A percentile compares a stretch with the other conserved stretches of the same genome.
phyloP scores from a whole-genome alignment of 2,888 invertebrate genomes.

The Pollenia labialis region DNA sequence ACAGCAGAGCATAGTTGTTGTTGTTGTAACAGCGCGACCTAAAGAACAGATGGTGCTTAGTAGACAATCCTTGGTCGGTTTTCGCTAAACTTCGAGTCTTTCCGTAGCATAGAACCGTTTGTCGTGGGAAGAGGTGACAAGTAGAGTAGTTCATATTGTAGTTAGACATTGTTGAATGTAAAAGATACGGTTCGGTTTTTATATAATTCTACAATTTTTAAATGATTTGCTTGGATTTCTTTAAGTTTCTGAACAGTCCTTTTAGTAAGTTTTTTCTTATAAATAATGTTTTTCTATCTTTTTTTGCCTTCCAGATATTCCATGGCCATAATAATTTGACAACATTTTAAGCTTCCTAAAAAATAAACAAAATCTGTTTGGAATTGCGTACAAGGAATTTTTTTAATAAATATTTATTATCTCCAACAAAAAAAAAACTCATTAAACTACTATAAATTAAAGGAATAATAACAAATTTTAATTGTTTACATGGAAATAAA shows the following conservation, averaged over 20 bases:
- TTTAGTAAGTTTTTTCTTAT: not conserved
- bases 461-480: conserved; percentile 15
- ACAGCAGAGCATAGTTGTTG: no score
- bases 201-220: no score
- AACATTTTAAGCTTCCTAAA: conserved; percentile 17
- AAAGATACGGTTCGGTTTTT: no score
- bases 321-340: conserved; percentile 7
- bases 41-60: no score
- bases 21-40: no score
- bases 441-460: conserved; percentile 15
- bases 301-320: conserved; percentile 26
- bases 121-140: no score
- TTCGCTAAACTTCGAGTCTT: no score
- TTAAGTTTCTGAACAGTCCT: not conserved
- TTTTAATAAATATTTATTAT: conserved; percentile 21
- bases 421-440: not conserved
- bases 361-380: conserved; percentile 47
- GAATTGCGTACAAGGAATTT: conserved; percentile 68
- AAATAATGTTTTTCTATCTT: not conserved
- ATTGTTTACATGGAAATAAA: conserved; percentile 41
- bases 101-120: no score
- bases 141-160: no score
- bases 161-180: no score
- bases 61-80: no score
- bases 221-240: no score